Evolutionary conservation across 2,888 invertebrate genomes (phyloP).

Genomic region (Lochmaea capreae): DNA sequence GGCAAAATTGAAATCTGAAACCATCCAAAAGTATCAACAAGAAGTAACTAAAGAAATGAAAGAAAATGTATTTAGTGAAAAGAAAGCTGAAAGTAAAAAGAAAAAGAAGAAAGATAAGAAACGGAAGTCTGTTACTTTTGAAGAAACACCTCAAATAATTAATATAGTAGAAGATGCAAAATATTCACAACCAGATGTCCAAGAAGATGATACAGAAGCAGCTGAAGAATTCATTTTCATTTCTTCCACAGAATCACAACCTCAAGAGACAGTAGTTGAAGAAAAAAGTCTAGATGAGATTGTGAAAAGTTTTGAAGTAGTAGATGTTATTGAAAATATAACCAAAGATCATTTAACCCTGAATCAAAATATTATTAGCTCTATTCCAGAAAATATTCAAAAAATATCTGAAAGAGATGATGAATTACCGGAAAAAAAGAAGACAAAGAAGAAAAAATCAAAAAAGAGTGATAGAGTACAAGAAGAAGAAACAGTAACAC

Average conservation of each 20-base stretch:
- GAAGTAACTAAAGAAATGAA: slow-evolving; percentile 12
- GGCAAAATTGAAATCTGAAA: slow-evolving; percentile 38
- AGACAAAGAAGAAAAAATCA: slow-evolving; percentile 27
- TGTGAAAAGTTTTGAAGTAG: slow-evolving; percentile 26
- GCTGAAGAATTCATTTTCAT: slow-evolving; percentile 56
- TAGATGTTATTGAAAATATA: background rate
- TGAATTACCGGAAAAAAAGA: slow-evolving; percentile 11
- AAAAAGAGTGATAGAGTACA: background rate
- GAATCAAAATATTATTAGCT: background rate
- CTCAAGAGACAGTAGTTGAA: slow-evolving; percentile 32
- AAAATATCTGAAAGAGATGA: background rate
- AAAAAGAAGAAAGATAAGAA: slow-evolving; percentile 52
- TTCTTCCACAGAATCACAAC: slow-evolving; percentile 42
- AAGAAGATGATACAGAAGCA: slow-evolving; percentile 49
- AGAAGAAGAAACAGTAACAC: background rate
- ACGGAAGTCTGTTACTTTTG: slow-evolving; percentile 60
- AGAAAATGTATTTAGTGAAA: slow-evolving; percentile 23
- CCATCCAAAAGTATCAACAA: slow-evolving; percentile 35
- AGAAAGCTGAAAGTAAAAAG: slow-evolving; percentile 38
- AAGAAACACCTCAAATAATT: slow-evolving; percentile 59
- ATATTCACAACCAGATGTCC: slow-evolving; percentile 31
- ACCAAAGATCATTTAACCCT: background rate
- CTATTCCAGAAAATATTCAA: background rate
- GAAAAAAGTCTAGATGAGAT: slow-evolving; percentile 25
- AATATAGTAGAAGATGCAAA: slow-evolving; percentile 42